Evolutionary conservation across 2,113 vertebrate species (phyloP), one percentile per base, ranked within the genome.

Genomic region (Ciconia boyciana): DNA sequence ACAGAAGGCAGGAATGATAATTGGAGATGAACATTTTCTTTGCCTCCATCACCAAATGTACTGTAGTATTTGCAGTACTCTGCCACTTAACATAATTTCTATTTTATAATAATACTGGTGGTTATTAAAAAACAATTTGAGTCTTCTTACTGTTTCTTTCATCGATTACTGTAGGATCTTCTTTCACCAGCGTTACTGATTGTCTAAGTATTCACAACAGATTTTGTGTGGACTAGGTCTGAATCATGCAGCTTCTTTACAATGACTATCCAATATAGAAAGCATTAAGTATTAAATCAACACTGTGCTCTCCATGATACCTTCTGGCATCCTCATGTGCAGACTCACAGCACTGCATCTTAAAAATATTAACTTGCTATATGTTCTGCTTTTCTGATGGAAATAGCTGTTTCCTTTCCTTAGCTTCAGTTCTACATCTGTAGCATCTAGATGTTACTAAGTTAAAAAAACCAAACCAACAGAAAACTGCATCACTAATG

Each of bases 241-340:
- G 72, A 83, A 34, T 93, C 41, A 34, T 46, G 25, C 19, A 85
- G 61, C 43, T 97, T 95, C 77, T 90, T 97, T 72, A 19, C 57
- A 49, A 34, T 76, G 75, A 48, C 66, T 95, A 36, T 66, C 48
- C 19, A 11, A 49, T 41, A 57, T 7, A 91, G 78, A 90, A 92
- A 74, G 13, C 66, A 25, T 58, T 19, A 80, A 94, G 16, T 72
- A 43, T 91, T 93, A 95, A 95, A 91, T 81, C 52, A 52, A 18
- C 32, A 17, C 20, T 90, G 13, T 79, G 91, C 8, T 61, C 12
- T 89, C 55, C 34, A 44, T 68, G 25, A 60, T 55, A 61, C 3
- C 9, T 25, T 74, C 64, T 94, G 71, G 32, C 46, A 71, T 96
- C 31, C 68, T 90, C 13, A 26, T 66, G 5, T 88, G 25, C 75